These are phyloP conservation scores for Bombyx mori DNA, from an alignment of 1,140 invertebrate species.

Conservation along the genomic window ASM3026992v2 NC_085109.1:10038001-10038500, in stretches of 20 bases:
- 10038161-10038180: conserved; percentile 94
- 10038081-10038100: conserved; percentile 96
- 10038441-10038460: no score
- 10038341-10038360: no score
- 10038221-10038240: conserved; percentile 80
- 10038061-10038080: conserved; percentile 96
- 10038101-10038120: conserved; percentile 96
- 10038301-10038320: neutral
- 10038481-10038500: no score
- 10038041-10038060: conserved; percentile 98
- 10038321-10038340: no score
- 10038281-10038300: neutral
- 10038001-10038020: conserved; percentile 63
- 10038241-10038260: no score
- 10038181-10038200: conserved; percentile 98
- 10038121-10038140: conserved; percentile 95
- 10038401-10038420: no score
- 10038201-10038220: conserved; percentile 95
- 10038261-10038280: neutral
- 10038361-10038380: no score
- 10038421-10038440: no score
- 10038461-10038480: no score
- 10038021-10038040: conserved; percentile 97
- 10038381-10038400: no score
- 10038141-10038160: conserved; percentile 99